These are phyloP conservation scores for Globodera ellingtonae DNA, from an alignment of 1,140 invertebrate genomes.

Conservation along the genomic window DNA sequence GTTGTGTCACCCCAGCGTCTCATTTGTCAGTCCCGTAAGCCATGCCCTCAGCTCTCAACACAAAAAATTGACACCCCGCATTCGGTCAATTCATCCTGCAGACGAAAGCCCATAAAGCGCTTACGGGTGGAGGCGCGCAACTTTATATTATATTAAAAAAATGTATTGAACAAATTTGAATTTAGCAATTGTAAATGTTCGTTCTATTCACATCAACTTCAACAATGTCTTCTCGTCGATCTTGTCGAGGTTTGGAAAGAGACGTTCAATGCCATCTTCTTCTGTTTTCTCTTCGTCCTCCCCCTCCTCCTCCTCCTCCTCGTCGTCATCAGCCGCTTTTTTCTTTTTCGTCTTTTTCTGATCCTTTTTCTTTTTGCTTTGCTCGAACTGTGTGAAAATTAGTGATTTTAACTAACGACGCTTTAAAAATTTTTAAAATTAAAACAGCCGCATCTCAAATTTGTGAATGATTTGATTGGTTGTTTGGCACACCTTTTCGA, in stretches of 20 bases:
- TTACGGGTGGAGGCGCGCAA: no score
- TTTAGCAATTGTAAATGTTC: not conserved
- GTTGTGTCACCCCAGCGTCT: no score
- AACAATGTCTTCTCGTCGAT: not conserved
- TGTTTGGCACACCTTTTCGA: constrained; percentile 53
- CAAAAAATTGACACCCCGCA: no score
- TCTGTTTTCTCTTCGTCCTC: constrained; percentile 9
- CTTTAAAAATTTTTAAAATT: constrained; percentile 6
- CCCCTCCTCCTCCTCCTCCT: not conserved
- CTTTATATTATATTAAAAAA: no score
- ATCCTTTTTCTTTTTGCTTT: constrained; percentile 14
- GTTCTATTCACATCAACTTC: constrained; percentile 2
- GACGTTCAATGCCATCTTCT: not conserved
- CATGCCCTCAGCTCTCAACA: no score
- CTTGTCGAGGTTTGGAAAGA: not conserved
- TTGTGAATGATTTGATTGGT: constrained; percentile 1
- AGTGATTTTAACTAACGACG: not conserved
- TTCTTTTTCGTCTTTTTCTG: constrained; percentile 15
- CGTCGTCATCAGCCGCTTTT: not conserved
- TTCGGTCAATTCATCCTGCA: no score
- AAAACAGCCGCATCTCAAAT: constrained; percentile 2
- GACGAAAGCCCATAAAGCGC: no score
- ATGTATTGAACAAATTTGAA: no score
- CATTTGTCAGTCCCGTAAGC: no score
- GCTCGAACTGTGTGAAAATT: not conserved